Base-by-base conservation (phyloP, 2,797 vertebrate genomes). In the Hemibagrus guttatus region DNA sequence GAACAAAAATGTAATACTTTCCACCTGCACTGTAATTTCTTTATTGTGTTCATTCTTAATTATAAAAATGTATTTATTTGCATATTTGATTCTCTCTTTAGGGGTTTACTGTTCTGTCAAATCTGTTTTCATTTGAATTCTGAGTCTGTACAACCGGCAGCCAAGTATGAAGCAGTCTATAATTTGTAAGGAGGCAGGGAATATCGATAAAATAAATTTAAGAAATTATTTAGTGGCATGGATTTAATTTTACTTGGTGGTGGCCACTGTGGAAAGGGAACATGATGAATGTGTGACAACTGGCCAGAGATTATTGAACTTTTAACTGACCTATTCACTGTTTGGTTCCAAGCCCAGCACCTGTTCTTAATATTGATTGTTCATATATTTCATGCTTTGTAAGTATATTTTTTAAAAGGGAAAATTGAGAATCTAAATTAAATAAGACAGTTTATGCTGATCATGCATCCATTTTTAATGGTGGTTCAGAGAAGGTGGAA, bases 361-460 rank as follows among this genome's bases (percentile, higher is more conserved):
- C 80, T 66, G 61, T 28, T 64, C 80, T 49, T 81, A 64, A 81
- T 66, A 81, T 11, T 79, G 76, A 79, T 59, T 79, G 11, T 59
- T 59, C 26, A 6, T 58, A 78, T n/a, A 42, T 26, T 52, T 64
- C 2, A 28, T 80, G 61, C 64, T 81, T 66, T 52, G 39, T 49
- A 81, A 28, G 5, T 66, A 8, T 66, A 49, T 26, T 66, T 66
- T 64, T 28, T 11, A 26, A 64, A 63, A 81, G 8, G 5, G 80
- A 39, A 39, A 39, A 49, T 66, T 56, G 23, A 49, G 61, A 81
- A 81, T 28, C 8, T 16, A 49, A 66, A 64, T 52, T 11, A 81
- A 66, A 49, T 63, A 49, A 46, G n/a, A 9, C 61, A 31, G 80
- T 64, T 9, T 66, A 52, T 66, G 42, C 42, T 81, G 61, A 81